Evolutionary conservation across 2,888 invertebrate genomes (phyloP), one percentile per base, ranked within the genome.

Genomic region (Stenurella melanura): DNA sequence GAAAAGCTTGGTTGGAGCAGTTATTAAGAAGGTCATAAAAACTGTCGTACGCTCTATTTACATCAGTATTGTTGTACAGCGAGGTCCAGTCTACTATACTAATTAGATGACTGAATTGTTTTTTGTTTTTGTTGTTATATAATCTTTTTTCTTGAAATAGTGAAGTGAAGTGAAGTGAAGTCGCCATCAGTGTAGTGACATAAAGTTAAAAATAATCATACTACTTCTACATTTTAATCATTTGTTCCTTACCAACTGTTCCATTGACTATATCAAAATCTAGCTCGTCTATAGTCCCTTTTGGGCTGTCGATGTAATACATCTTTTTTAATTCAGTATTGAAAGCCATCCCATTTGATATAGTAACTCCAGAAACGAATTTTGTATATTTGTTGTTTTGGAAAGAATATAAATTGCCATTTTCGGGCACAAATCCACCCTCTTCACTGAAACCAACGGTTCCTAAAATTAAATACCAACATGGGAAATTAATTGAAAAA

Each of bases 301-400:
- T 92, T 0, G 91, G 90, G 0, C 95, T 92, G 89, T 96, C 96
- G 34, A 95, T 94, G 87, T 94, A 96, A 88, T 94, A 96, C 91
- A 96, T 92, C 81, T 91, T 92, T 76, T 92, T 91, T 82, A 92
- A 91, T 85, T 94, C 92, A 0, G 88, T 83, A 30, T 92, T 93
- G 95, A 95, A 96, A 0, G 93, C 93, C 3, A 96, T 88, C 1
- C 96, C 96, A 85, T 96, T 96, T 74, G 93, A 67, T 2, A 69
- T 6, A 17, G 30, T 50, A 42, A 58, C 38, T 18, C 38, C 72
- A 9, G 74, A 77, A 7, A 82, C 56, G 70, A 86, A 84, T 19
- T 78, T 81, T 67, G 78, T 83, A 1, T 86, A 7, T 63, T 76
- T 78, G 7, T 77, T 78, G 10, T 80, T 75, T 26, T 76, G 66